Evolutionary conservation across 1,140 invertebrate genomes (phyloP).

Genomic region (Drosophila leontia): DNA sequence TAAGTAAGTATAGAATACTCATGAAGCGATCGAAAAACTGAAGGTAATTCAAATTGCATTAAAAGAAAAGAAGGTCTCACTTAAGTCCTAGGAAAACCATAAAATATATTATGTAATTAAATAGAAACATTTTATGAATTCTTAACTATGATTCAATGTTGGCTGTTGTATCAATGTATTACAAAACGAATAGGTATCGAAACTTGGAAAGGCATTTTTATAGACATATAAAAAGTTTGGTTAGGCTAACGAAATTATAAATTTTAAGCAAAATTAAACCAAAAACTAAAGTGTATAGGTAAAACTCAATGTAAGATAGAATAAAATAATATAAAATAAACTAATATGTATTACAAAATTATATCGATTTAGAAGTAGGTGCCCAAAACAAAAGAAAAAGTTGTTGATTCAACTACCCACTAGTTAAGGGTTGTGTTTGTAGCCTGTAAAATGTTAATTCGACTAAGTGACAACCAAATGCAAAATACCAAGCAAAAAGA

Average conservation of each 20-base stretch:
- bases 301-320: conserved; percentile 16
- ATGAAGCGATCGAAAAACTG: conserved; percentile 10
- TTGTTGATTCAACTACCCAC: conserved; percentile 36
- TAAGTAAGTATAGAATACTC: conserved; percentile 54
- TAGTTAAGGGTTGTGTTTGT: conserved; percentile 46
- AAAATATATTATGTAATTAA: not conserved
- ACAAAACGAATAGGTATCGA: not conserved
- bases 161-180: conserved; percentile 44
- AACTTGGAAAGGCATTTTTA: conserved; percentile 21
- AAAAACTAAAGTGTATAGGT: conserved; percentile 14
- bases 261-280: conserved; percentile 22
- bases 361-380: not conserved
- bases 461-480: not conserved
- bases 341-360: conserved; percentile 3
- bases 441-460: conserved; percentile 17
- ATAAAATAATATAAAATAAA: no score
- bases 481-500: conserved; percentile 7
- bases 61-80: conserved; percentile 25
- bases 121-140: conserved; percentile 2
- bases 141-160: conserved; percentile 35
- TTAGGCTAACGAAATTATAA: conserved; percentile 17
- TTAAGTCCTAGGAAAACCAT: conserved; percentile 6
- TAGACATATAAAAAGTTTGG: conserved; percentile 4
- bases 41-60: conserved; percentile 21
- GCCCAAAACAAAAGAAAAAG: not conserved